Base-by-base conservation (phyloP, 2,888 invertebrate species). In the Augochlorella aurata region DNA sequence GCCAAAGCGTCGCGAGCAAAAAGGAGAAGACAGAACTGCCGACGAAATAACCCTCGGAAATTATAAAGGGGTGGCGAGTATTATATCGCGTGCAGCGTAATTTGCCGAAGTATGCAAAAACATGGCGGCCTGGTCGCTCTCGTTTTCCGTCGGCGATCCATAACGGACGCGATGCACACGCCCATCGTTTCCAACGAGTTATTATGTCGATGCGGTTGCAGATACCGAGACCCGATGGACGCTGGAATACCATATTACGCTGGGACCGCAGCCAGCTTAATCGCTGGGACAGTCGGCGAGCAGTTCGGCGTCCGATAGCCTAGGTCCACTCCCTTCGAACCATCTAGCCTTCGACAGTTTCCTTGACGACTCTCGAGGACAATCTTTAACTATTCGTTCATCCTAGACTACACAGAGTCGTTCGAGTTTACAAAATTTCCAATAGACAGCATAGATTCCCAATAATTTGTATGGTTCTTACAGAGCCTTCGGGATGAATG, bases 121-220 rank as follows among this genome's bases (percentile, higher is more conserved):
- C 44, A 45, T 50, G 73, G 54, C 29, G 67, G 69, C 73, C 29
- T 38, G 78, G n/a, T 21, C 71, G 71, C 63, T 71, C 71, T 71
- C 70, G 44, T 76, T 76, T 76, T 44, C 73, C 73, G 44, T 44
- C 45, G 66, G 0, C 63, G 38, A 67, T 66, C 66, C 66, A 79
- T 79, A 71, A 61, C 49, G 73, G 45, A 54, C 50, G 45, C 29
- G 72, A 69, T 58, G 67, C 63, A 50, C 58, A 76, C 82, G 82
- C 76, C 76, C 81, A 73, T 82, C 73, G 74, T 81, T 74, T 71
- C 45, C 29, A 71, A 12, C 58, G 69, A 81, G 74, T 70, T 79
- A 70, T 70, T 63, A 74, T 47, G 12, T 67, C 70, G 74, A 81
- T 67, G 72, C 21, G 72, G 29, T 66, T 12, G 5, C 72, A 65